phyloP scores from a whole-genome alignment of 2,113 vertebrate species.

The Nannospalax galili region DNA sequence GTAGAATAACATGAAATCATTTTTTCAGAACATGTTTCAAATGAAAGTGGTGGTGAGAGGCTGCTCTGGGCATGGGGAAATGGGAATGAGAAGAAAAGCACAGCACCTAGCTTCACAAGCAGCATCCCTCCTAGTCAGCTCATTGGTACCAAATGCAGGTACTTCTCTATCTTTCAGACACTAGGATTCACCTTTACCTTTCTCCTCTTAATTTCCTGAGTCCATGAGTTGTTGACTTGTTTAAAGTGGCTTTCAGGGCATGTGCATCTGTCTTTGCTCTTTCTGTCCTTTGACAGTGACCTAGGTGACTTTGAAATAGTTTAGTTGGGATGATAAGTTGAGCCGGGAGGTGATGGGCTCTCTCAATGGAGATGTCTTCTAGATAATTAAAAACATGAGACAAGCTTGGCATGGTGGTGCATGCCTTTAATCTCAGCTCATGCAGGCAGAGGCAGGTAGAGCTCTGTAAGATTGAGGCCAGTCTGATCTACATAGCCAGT shows the following conservation, averaged over 20 bases:
- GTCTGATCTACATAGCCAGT: too few relatives aligned
- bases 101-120: neutral
- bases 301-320: neutral
- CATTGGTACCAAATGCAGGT: neutral
- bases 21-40: neutral
- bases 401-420: too few relatives aligned
- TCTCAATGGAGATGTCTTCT: neutral
- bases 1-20: neutral
- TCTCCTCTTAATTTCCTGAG: neutral
- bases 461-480: too few relatives aligned
- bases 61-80: accelerated
- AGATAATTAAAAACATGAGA: neutral
- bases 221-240: neutral
- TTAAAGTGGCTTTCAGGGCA: neutral
- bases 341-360: neutral
- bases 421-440: too few relatives aligned
- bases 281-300: neutral
- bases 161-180: neutral
- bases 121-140: neutral
- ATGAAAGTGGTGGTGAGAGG: neutral
- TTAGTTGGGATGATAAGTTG: neutral
- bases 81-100: neutral
- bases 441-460: too few relatives aligned
- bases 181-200: neutral
- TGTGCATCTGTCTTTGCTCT: neutral